Evolutionary conservation across 2,113 vertebrate species (phyloP).

Genomic region (Serilophus lunatus): DNA sequence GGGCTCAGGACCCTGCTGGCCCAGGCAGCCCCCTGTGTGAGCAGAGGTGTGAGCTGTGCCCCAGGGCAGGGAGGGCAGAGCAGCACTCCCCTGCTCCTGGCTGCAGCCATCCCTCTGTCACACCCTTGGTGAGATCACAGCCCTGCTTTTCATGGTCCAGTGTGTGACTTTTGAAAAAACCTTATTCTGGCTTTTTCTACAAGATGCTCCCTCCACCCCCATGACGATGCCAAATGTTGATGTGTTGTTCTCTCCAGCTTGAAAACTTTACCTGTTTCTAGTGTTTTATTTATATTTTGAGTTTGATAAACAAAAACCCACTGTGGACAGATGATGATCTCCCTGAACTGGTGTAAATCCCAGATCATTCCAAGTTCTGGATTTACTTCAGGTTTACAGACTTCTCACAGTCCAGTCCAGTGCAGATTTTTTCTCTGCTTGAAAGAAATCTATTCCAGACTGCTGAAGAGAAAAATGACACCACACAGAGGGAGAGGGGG

Average conservation of each 20-base stretch:
- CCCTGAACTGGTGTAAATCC: neutral
- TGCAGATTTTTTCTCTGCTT: neutral
- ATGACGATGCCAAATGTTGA: neutral
- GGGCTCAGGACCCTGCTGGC: neutral
- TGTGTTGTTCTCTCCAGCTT: neutral
- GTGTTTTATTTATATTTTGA: neutral
- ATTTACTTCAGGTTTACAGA: neutral
- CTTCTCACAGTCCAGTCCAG: neutral
- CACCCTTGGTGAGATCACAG: accelerated
- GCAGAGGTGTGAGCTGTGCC: too few species aligned
- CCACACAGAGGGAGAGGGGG: neutral
- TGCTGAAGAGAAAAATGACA: neutral
- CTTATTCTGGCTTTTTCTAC: neutral
- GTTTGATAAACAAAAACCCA: neutral
- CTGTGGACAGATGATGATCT: neutral
- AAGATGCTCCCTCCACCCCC: neutral
- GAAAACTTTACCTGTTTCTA: neutral
- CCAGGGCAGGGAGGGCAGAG: too few species aligned
- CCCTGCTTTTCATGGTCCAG: neutral
- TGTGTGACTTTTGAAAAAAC: neutral
- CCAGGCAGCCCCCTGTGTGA: too few species aligned
- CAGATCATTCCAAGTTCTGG: neutral
- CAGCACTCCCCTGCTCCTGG: neutral
- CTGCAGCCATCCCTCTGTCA: accelerated
- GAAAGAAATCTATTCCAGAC: neutral